Evolutionary conservation across 2,888 invertebrate species (phyloP).

Genomic region (Calameuta idolon): DNA sequence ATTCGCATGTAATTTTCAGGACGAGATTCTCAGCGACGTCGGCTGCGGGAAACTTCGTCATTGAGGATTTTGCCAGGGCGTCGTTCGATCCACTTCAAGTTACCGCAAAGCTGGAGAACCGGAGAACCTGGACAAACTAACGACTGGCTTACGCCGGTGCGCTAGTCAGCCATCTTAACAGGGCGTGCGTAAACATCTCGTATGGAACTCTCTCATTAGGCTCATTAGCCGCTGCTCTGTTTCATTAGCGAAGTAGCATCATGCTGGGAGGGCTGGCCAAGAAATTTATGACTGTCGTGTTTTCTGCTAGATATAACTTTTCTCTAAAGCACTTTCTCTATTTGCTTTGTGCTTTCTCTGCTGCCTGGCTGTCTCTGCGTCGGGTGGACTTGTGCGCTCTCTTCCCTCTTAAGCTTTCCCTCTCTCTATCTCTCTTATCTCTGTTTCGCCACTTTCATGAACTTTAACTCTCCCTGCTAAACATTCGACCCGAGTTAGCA

Average conservation of each 20-base stretch:
- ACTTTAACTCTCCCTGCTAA: constrained; percentile 20
- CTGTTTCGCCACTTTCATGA: constrained; percentile 11
- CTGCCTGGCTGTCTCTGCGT: neutral
- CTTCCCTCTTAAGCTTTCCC: neutral
- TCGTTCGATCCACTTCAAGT: neutral
- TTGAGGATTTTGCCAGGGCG: neutral
- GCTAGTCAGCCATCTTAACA: neutral
- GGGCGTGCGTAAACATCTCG: constrained; percentile 1
- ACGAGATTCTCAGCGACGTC: neutral
- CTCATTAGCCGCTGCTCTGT: constrained; percentile 25
- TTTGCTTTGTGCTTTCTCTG: constrained; percentile 18
- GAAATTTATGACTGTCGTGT: constrained; percentile 34
- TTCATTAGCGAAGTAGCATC: constrained; percentile 34
- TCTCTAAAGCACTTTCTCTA: constrained; percentile 28
- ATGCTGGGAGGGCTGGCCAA: constrained; percentile 26
- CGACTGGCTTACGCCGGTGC: neutral
- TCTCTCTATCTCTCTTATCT: neutral
- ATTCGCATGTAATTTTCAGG: neutral
- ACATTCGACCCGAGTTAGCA: constrained; percentile 31
- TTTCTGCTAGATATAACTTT: constrained; percentile 32
- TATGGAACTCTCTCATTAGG: constrained; percentile 20
- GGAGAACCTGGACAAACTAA: neutral
- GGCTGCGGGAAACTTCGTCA: neutral
- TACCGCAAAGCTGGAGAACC: neutral
- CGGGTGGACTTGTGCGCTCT: neutral